Percentiles rank a stretch among this genome's conserved stretches.
These are phyloP conservation scores for Pomacea canaliculata DNA, from an alignment of 2,888 invertebrate genomes.

Conservation along the genomic window DNA sequence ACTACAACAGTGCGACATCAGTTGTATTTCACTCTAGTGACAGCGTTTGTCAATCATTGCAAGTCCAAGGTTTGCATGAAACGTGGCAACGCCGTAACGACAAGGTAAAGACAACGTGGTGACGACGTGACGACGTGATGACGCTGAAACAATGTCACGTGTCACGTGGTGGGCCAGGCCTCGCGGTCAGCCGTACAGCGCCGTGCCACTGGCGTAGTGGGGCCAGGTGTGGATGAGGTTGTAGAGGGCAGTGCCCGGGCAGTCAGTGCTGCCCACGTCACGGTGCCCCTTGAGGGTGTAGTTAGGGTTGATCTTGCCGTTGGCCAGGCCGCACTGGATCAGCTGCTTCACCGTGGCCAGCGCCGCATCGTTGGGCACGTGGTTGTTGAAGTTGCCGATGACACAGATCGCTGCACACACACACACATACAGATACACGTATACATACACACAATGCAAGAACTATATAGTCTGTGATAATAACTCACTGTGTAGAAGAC, in stretches of 20 bases:
- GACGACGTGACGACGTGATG: too few species aligned
- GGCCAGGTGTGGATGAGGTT: constrained; percentile 42
- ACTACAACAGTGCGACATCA: too few species aligned
- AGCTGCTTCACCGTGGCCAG: constrained; percentile 46
- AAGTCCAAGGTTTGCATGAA: too few species aligned
- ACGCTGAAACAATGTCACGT: too few species aligned
- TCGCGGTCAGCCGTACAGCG: not conserved
- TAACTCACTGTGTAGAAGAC: too few species aligned
- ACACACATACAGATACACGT: too few species aligned
- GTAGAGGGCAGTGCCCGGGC: constrained; percentile 48
- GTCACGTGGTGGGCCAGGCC: too few species aligned
- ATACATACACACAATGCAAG: not conserved
- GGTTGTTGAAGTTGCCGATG: constrained; percentile 51
- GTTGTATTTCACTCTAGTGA: too few species aligned
- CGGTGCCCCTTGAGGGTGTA: constrained; percentile 53
- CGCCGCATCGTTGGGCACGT: constrained; percentile 46
- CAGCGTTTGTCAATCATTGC: too few species aligned
- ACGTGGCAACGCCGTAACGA: too few species aligned
- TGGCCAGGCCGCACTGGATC: constrained; percentile 50
- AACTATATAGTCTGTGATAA: too few species aligned
- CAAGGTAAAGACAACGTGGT: too few species aligned
- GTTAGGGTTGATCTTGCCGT: constrained; percentile 39
- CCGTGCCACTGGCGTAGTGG: constrained; percentile 25
- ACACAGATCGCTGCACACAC: constrained; percentile 48
- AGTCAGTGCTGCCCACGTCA: constrained; percentile 42